Evolutionary conservation across 2,113 vertebrate genomes (phyloP).

Genomic region (Morone saxatilis): DNA sequence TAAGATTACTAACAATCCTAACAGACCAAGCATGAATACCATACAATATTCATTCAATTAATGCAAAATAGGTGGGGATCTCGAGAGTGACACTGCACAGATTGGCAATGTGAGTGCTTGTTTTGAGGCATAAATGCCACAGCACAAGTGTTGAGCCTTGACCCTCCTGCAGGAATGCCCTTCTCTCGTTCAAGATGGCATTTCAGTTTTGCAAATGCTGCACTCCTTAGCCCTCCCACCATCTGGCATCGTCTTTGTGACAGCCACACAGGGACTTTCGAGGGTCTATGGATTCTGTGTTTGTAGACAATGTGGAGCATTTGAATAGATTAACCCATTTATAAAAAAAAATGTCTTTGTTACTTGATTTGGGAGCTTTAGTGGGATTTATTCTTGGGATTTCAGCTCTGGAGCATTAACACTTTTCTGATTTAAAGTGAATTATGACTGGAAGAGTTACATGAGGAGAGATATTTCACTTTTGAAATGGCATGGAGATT

Average conservation of each 20-base stretch:
- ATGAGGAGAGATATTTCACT: background rate
- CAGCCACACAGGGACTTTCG: slow-evolving; percentile 18
- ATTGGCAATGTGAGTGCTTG: slow-evolving; percentile 58
- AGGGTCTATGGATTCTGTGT: slow-evolving; percentile 28
- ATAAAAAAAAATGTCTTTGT: background rate
- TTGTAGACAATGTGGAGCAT: slow-evolving; percentile 21
- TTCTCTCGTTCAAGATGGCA: slow-evolving; percentile 76
- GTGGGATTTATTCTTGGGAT: background rate
- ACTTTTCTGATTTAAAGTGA: background rate
- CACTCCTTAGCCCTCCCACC: slow-evolving; percentile 59
- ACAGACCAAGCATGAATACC: slow-evolving; percentile 65
- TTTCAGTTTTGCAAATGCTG: slow-evolving; percentile 77
- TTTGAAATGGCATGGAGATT: background rate
- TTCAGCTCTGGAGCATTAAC: background rate
- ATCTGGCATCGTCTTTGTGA: slow-evolving; percentile 69
- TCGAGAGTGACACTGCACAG: slow-evolving; percentile 48
- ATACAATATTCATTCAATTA: slow-evolving; percentile 80
- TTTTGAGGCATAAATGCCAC: slow-evolving; percentile 75
- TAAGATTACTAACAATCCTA: slow-evolving; percentile 78
- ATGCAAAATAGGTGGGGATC: slow-evolving; percentile 51
- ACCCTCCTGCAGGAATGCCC: slow-evolving; percentile 75
- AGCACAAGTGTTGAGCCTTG: slow-evolving; percentile 54
- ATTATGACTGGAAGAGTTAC: background rate
- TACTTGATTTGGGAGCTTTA: background rate
- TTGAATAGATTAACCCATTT: slow-evolving; percentile 15